These are phyloP conservation scores for Saguinus midas DNA, from an alignment of 2,113 vertebrate genomes.

Conservation along the genomic window DNA sequence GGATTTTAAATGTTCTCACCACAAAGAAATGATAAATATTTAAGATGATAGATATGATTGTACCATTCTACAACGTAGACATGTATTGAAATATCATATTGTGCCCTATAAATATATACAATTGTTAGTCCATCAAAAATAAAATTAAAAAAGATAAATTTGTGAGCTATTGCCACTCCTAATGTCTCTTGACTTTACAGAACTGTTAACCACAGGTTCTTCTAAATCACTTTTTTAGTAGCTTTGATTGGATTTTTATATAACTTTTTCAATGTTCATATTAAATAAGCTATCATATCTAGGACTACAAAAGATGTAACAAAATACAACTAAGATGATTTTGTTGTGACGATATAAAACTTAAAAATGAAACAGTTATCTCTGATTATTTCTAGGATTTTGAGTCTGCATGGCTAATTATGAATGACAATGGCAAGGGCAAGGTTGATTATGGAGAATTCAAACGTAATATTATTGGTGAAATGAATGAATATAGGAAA, in stretches of 20 bases:
- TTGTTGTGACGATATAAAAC: neutral
- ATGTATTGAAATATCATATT: neutral
- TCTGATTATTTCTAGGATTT: slow-evolving; percentile 83
- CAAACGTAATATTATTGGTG: slow-evolving; percentile 83
- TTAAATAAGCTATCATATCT: neutral
- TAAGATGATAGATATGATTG: neutral
- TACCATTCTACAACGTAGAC: neutral
- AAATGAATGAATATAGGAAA: slow-evolving; percentile 90
- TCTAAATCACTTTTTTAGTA: neutral
- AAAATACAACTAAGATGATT: neutral
- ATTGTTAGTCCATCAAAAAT: neutral
- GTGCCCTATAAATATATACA: neutral
- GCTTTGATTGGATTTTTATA: neutral
- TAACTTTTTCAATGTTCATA: neutral
- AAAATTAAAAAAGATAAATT: neutral
- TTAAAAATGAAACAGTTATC: neutral
- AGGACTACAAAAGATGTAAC: neutral
- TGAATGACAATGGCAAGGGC: slow-evolving; percentile 68
- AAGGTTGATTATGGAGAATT: slow-evolving; percentile 82
- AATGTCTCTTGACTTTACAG: neutral
- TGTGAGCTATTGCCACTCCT: neutral
- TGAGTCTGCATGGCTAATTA: slow-evolving; percentile 83
- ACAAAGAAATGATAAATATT: neutral
- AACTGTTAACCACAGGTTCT: neutral
- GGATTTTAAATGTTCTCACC: neutral